Base-by-base conservation (phyloP, 1,140 invertebrate species). In the Drosophila tristis region DNA sequence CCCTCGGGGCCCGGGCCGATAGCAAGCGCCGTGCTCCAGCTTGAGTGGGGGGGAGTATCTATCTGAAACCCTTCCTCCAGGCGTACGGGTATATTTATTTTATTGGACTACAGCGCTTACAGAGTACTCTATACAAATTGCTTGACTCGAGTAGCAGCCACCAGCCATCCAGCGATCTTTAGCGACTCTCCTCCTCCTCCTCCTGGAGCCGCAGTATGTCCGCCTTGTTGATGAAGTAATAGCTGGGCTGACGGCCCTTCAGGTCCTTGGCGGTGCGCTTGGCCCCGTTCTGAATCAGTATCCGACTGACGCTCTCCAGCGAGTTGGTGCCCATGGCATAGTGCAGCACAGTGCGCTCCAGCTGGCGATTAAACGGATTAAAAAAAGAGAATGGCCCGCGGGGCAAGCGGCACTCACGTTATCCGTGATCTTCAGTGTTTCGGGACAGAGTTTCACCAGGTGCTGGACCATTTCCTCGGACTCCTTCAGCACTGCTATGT, bases 201-300 rank as follows among this genome's bases (percentile, higher is more conserved):
- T 97, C 96, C 92, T 97, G 96, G n/a, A 97, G 93, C 57, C 94
- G 93, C 51, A 96, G 92, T 76, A 98, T 97, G 70, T 98, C 97
- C 8, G 96, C 95, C 92, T 97, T 97, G 84, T 98, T 97, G 94
- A 98, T 96, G 84, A 97, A 98, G 91, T 98, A 98, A 92, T 97
- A 98, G n/a, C 96, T 96, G 1, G 97, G 96, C 86, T 97, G 96
- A 51, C 97, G 94, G 58, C 96, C 97, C 93, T 96, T 97, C 90
- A 98, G 93, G 93, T 98, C 97, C 92, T 97, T 97, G 3, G 95
- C 92, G 1, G 96, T 94, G 55, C 97, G 93, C 89, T 96, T 96
- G 23, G 97, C 96, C 13, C 97, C 97, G 1, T 95, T 94, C 89
- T 96, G 94, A 23, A 97, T 97, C 1, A 98, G 92, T 54, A 97